Percentiles rank a stretch among this genome's conserved stretches.
Evolutionary conservation across 2,113 vertebrate species (phyloP).

Genomic region (Symphodus melops): DNA sequence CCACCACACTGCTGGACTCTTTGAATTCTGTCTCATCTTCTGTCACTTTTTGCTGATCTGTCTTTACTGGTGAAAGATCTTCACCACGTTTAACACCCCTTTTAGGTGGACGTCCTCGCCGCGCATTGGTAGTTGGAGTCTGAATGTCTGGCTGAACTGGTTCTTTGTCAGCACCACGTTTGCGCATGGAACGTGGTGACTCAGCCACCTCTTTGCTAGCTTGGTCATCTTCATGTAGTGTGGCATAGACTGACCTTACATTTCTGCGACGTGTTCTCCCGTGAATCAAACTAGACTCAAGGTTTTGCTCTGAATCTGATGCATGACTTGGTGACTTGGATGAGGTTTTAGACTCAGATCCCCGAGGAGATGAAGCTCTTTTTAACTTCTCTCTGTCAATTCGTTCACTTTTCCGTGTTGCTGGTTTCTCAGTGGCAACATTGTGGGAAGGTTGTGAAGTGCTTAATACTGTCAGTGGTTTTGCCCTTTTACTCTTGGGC

Average conservation of each 20-base stretch:
- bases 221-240: conserved; percentile 89
- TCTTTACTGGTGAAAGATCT: conserved; percentile 86
- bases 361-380: conserved; percentile 88
- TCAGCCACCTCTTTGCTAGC: conserved; percentile 87
- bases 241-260: conserved; percentile 94
- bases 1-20: conserved; percentile 83
- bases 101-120: conserved; percentile 94
- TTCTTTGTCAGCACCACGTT: conserved; percentile 89
- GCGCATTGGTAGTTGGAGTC: conserved; percentile 78
- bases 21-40: conserved; percentile 87
- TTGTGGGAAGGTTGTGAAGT: conserved; percentile 60
- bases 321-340: conserved; percentile 89
- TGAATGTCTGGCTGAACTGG: conserved; percentile 82
- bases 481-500: conserved; percentile 92
- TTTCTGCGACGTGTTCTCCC: conserved; percentile 93
- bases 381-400: conserved; percentile 96
- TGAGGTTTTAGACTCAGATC: conserved; percentile 85
- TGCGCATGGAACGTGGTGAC: conserved; percentile 89
- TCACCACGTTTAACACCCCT: conserved; percentile 87
- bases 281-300: conserved; percentile 87
- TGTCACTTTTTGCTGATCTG: conserved; percentile 78
- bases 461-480: conserved; percentile 82
- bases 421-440: conserved; percentile 85
- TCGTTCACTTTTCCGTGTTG: conserved; percentile 94
- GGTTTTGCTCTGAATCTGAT: conserved; percentile 84